Conservation (phyloP, 2,113 vertebrate species). For the Bubo scandiacus region DNA sequence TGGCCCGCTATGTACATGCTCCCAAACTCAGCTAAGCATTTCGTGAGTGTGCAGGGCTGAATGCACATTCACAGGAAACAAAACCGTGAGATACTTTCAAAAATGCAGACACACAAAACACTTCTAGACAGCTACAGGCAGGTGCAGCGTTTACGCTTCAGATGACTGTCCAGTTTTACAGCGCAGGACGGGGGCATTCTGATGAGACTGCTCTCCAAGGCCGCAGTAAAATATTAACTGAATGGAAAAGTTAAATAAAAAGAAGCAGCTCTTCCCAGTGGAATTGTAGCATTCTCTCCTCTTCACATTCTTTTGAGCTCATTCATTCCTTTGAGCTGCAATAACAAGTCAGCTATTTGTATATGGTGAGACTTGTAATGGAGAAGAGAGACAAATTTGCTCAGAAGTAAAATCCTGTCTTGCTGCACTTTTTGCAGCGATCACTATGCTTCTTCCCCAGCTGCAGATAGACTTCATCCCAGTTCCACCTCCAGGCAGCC, state of each 20-base stretch:
- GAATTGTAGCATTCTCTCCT: constrained; percentile 35
- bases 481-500: not conserved
- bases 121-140: constrained; percentile 15
- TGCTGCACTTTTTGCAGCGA: not conserved
- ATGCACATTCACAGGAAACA: constrained; percentile 57
- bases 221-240: constrained; percentile 23
- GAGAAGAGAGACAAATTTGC: not conserved
- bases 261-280: constrained; percentile 30
- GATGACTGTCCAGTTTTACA: not conserved
- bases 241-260: not conserved
- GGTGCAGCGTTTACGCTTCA: not conserved
- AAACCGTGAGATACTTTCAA: constrained; percentile 60
- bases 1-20: not conserved
- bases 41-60: constrained; percentile 43
- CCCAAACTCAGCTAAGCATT: constrained; percentile 40
- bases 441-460: not conserved
- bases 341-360: constrained; percentile 58
- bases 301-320: constrained; percentile 51
- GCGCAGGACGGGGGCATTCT: not conserved
- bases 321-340: constrained; percentile 61
- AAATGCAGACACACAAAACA: constrained; percentile 31
- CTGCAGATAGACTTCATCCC: not conserved
- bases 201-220: not conserved
- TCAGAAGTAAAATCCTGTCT: not conserved
- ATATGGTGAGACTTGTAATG: constrained; percentile 7